Evolutionary conservation across 2,888 invertebrate species (phyloP).

Genomic region (Branchipolynoe longqiensis): DNA sequence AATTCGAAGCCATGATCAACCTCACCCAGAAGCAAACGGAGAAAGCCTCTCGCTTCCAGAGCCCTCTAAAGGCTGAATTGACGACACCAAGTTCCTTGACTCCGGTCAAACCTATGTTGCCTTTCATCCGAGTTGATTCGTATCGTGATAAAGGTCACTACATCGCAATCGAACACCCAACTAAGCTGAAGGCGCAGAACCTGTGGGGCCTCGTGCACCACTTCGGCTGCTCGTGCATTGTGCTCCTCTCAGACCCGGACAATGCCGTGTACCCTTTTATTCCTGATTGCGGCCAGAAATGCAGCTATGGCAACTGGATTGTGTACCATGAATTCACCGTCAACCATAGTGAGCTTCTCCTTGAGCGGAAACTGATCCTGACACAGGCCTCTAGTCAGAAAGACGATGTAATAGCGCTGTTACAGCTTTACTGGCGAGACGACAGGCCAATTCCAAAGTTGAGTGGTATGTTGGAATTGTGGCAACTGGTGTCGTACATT

Average conservation of each 20-base stretch:
- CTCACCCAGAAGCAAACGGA: neutral
- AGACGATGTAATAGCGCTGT: neutral
- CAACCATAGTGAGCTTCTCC: conserved; percentile 19
- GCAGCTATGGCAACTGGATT: neutral
- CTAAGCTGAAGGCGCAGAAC: neutral
- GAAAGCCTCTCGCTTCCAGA: neutral
- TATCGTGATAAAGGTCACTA: neutral
- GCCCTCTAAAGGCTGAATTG: neutral
- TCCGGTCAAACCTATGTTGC: neutral
- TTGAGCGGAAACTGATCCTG: neutral
- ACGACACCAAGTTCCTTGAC: neutral
- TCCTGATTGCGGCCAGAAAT: neutral
- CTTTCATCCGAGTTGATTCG: conserved; percentile 10
- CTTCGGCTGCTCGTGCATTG: conserved; percentile 14
- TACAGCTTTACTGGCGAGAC: conserved; percentile 11
- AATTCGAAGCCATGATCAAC: conserved; percentile 16
- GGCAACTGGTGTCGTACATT: neutral
- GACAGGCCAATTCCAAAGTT: neutral
- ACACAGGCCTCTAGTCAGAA: neutral
- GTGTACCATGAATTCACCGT: neutral
- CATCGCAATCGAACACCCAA: neutral
- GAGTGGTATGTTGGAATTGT: conserved; percentile 1
- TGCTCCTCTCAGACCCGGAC: conserved; percentile 1
- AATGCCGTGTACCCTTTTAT: neutral
- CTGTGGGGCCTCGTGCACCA: neutral